phyloP scores from a whole-genome alignment of 2,113 vertebrate species.

The Myrmecobius fasciatus region DNA sequence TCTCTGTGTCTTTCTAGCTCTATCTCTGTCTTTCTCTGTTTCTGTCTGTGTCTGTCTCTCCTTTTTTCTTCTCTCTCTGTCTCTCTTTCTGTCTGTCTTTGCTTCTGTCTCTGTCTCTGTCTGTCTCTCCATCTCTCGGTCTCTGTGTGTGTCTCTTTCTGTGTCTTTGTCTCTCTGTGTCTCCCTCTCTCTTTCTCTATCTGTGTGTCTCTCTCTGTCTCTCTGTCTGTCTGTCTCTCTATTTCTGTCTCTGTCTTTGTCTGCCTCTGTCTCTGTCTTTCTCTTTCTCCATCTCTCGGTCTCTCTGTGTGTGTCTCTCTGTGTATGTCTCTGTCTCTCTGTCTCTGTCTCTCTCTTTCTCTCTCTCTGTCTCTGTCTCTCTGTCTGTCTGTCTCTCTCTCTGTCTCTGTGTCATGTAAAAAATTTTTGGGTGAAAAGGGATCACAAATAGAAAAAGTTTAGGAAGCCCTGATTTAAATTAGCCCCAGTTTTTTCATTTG shows the following conservation, averaged over 20 bases:
- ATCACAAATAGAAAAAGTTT: too few species aligned
- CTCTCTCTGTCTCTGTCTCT: neutral
- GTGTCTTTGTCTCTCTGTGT: neutral
- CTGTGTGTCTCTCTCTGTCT: too few species aligned
- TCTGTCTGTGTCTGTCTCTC: neutral
- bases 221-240: neutral
- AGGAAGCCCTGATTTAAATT: too few species aligned
- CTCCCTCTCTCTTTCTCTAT: neutral
- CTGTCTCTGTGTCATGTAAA: neutral
- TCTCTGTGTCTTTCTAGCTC: neutral
- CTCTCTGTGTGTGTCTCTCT: neutral
- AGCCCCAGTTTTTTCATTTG: too few species aligned
- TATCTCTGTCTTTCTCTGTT: neutral
- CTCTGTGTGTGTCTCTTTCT: too few species aligned
- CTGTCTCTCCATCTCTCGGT: too few species aligned
- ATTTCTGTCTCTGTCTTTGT: neutral
- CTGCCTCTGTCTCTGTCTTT: neutral
- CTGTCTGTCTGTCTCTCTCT: neutral
- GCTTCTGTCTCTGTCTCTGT: too few species aligned
- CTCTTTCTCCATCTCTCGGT: neutral
- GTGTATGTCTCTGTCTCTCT: neutral
- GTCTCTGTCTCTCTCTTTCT: neutral
- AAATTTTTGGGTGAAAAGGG: too few species aligned
- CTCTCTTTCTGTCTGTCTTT: neutral
- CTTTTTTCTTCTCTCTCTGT: neutral